phyloP scores from a whole-genome alignment of 1,140 invertebrate species.

The Pseudoatta argentina region DNA sequence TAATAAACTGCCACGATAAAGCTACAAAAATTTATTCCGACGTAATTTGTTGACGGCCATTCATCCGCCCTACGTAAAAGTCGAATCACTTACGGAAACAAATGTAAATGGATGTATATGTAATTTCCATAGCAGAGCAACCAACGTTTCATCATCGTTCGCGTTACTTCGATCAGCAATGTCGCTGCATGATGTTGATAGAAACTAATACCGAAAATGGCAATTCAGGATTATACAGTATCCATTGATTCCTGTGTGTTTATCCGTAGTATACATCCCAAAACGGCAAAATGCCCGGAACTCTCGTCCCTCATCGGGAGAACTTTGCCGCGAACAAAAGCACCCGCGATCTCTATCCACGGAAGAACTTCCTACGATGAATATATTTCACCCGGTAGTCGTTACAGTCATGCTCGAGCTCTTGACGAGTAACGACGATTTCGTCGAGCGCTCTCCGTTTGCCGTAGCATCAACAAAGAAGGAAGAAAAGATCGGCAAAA shows the following conservation, averaged over 20 bases:
- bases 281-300: conserved; percentile 2
- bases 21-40: conserved; percentile 62
- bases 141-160: conserved; percentile 43
- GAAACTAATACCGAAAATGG: background rate
- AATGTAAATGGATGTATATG: conserved; percentile 54
- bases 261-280: background rate
- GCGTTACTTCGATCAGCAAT: conserved; percentile 14
- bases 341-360: background rate
- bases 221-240: background rate
- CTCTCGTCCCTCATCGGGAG: background rate
- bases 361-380: conserved; percentile 56
- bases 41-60: conserved; percentile 60
- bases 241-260: background rate
- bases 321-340: conserved; percentile 48
- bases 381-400: conserved; percentile 64
- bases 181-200: background rate
- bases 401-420: conserved; percentile 25
- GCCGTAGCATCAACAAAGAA: background rate
- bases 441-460: conserved; percentile 23
- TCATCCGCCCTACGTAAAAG: conserved; percentile 57
- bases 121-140: conserved; percentile 18
- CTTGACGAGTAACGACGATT: conserved; percentile 59
- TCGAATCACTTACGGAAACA: conserved; percentile 60
- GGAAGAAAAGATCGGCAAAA: conserved; percentile 1
- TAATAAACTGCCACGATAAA: conserved; percentile 64